Evolutionary conservation across 2,888 invertebrate species (phyloP).

Genomic region (Apamea crenata): DNA sequence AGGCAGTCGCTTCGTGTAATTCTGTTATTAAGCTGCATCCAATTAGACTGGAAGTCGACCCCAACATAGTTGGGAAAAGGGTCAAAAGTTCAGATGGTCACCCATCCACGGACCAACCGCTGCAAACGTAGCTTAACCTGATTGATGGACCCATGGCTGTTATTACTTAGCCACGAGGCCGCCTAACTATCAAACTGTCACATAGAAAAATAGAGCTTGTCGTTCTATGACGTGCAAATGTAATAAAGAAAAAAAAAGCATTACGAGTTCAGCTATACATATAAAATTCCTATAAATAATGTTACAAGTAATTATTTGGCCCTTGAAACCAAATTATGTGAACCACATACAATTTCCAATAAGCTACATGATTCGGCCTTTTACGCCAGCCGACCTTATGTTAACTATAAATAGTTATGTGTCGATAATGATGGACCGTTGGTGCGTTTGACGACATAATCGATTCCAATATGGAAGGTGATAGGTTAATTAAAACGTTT

Average conservation of each 20-base stretch:
- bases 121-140: too few relatives aligned
- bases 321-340: not conserved
- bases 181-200: not conserved
- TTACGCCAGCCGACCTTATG: constrained; percentile 52
- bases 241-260: too few relatives aligned
- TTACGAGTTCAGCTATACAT: not conserved
- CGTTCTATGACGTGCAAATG: not conserved
- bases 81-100: too few relatives aligned
- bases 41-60: not conserved
- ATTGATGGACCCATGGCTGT: too few relatives aligned
- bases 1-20: too few relatives aligned
- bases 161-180: too few relatives aligned
- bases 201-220: not conserved
- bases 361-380: constrained; percentile 18
- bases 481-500: constrained; percentile 57
- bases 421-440: constrained; percentile 34
- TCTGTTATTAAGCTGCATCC: not conserved
- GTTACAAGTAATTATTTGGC: not conserved
- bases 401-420: constrained; percentile 38
- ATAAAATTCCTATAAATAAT: not conserved
- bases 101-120: too few relatives aligned
- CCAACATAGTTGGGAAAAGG: not conserved
- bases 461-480: constrained; percentile 50
- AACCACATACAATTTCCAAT: constrained; percentile 24
- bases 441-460: constrained; percentile 58